Evolutionary conservation across 2,797 vertebrate genomes (phyloP).

Genomic region (Sebastes hubbsi): DNA sequence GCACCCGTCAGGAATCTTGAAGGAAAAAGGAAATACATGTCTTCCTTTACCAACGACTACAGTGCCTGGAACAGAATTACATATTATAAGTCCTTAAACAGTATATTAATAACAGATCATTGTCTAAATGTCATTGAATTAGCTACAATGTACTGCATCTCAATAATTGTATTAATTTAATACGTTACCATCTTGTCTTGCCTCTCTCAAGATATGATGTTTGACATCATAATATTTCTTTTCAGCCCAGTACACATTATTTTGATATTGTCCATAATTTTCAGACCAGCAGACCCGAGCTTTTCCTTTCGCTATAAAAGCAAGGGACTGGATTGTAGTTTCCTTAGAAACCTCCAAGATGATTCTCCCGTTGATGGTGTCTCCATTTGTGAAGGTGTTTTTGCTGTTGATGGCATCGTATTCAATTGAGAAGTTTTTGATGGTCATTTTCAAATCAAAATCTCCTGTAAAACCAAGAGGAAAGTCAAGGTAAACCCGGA

Average conservation of each 20-base stretch:
- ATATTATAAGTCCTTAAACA: not conserved
- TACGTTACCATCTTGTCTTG: constrained; percentile 66
- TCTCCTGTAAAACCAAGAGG: not conserved
- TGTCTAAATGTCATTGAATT: not conserved
- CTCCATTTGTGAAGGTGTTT: constrained; percentile 76
- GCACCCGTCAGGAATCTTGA: constrained; percentile 74
- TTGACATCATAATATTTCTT: constrained; percentile 72
- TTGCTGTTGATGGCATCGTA: constrained; percentile 74
- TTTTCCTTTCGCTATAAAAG: constrained; percentile 66
- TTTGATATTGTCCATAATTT: no score
- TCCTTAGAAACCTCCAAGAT: constrained; percentile 65
- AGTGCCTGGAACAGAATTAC: constrained; percentile 36
- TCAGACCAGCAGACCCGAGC: constrained; percentile 66
- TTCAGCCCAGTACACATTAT: constrained; percentile 44
- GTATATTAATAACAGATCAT: not conserved
- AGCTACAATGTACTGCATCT: not conserved
- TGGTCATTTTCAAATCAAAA: constrained; percentile 48
- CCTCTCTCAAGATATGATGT: constrained; percentile 58
- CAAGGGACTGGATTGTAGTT: constrained; percentile 52
- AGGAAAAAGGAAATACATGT: constrained; percentile 72
- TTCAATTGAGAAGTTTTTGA: constrained; percentile 63
- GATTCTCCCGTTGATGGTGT: constrained; percentile 71
- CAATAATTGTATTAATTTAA: not conserved
- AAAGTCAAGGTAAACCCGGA: not conserved
- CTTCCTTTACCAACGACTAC: constrained; percentile 61